Base-by-base conservation (phyloP, 2,113 vertebrate species). In the Talpa occidentalis region DNA sequence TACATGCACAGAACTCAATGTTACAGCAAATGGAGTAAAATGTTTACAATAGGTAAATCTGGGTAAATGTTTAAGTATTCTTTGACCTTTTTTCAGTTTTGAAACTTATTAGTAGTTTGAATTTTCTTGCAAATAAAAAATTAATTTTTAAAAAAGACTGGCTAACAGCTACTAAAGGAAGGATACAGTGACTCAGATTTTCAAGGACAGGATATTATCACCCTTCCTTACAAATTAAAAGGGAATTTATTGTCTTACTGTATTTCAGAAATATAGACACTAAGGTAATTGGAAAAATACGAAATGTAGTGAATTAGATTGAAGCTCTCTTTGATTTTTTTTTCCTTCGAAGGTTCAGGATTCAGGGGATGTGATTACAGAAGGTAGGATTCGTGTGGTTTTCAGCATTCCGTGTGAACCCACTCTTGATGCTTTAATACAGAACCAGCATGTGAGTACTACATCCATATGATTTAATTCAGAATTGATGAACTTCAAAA, bases 381-480 rank as follows among this genome's bases (percentile, higher is more conserved):
- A 99, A 72, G 99, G 99, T 26, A 98, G 99, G 94, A 98, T 99
- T 84, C 99, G 99, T 42, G 99, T 99, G 70, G 98, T 99, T 95
- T 99, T 99, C 97, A 99, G 92, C 64, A 98, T 99, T 97, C 99
- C 99, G 0, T 99, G 98, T 96, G 99, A 99, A 95, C 99, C 99
- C 11, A 99, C 99, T 96, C 98, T 99, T 79, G 99, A 99, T 87
- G 88, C 98, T 92, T 98, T 99, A 94, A 99, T 99, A 98, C 99
- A 99, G 96, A 99, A 99, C 97, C 99, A 99, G 97, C 99, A 99
- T 87, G 99, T 99, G 98, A 99, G 99, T 98, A 66, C 66, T 89
- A 22, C 52, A 12, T 90, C 78, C 8, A 6, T 56, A 64, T 80
- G 70, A 10, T 85, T 86, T 94, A 70, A 76, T 78, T 89, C 67